Evolutionary conservation across 2,888 invertebrate genomes (phyloP), one percentile per base, ranked within the genome.

Genomic region (Aphodius granarius): DNA sequence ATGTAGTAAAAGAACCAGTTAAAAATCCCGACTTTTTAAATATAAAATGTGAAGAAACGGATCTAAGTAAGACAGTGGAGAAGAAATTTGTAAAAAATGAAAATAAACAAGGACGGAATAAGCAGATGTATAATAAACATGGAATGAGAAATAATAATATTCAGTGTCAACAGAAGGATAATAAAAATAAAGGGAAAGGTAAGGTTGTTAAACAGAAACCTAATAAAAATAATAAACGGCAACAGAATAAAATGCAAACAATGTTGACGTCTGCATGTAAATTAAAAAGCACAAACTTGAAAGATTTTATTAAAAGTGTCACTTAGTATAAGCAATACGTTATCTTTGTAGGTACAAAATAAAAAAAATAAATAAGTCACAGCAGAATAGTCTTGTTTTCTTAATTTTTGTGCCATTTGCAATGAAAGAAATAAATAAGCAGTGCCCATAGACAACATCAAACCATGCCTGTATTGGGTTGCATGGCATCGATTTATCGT

Each of bases 231-330:
- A 68, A 66, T 6, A 22, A 63, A 20, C 17, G 21, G 19, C 66
- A 63, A 68, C 43, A 72, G 6, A 21, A n/a, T n/a, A 75, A 75
- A 21, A 72, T 75, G 62, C 72, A 68, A 68, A 68, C 63, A 16
- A 68, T 75, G 18, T 73, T 75, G 68, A 72, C 22, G 16, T 22
- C 63, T 13, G 22, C 75, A 1, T 66, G 63, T 6, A 68, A 62
- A 22, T 22, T 73, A 13, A 75, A 68, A 68, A 66, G 21, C 15
- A 66, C 75, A 9, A 72, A 22, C 18, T 66, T 75, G 21, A 72
- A 75, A 72, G 75, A 72, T 68, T 75, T 75, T 75, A 75, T 75
- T 21, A 75, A 73, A 63, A 75, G 75, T 75, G 66, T 75, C 63
- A 68, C 72, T 0, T 74, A 71, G 15, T 5, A 22, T n/a, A n/a